Base-by-base conservation (phyloP, 2,797 vertebrate species). In the Lagocephalus sceleratus region DNA sequence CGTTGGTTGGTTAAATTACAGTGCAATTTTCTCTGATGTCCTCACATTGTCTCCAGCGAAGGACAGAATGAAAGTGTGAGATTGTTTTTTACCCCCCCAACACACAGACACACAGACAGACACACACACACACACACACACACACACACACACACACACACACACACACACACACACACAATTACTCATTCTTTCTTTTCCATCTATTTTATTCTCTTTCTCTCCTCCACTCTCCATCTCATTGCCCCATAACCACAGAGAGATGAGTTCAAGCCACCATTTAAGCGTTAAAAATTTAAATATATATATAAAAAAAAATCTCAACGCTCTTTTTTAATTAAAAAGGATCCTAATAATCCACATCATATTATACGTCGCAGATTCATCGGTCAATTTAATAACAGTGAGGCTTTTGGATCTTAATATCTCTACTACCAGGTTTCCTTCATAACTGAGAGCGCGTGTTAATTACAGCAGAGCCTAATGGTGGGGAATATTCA, bases 401-500 rank as follows among this genome's bases (percentile, higher is more conserved):
- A 92, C 74, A 88, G 85, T 86, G 87, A 91, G 90, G 87, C 90
- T 91, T 91, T 91, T 89, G 90, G 90, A 92, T 92, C 90, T 91
- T 92, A 92, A 92, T 92, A 92, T 92, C 89, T 86, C 85, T 79
- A 71, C 41, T 76, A 87, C 88, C 81, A 90, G 91, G 76, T 90
- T 91, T 91, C 90, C 87, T 91, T 92, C 90, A 91, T 92, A 92
- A 92, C 90, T 89, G 90, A 90, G 89, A 93, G 91, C 93, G 88
- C 73, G 93, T 92, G 91, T 95, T 97, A 95, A 96, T 97, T 95
- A 96, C 90, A 89, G 89, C 90, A 90, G 86, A 84, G 88, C 93
- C 94, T 96, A 96, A 96, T 96, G 94, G 93, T 94, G 95, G 85
- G 93, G 95, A 95, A 96, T 96, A 97, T 96, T 94, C 94, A 89